Percentiles rank a stretch among this genome's conserved stretches.
Evolutionary conservation across 1,140 invertebrate species (phyloP).

Genomic region (Lepidurus couesii): DNA sequence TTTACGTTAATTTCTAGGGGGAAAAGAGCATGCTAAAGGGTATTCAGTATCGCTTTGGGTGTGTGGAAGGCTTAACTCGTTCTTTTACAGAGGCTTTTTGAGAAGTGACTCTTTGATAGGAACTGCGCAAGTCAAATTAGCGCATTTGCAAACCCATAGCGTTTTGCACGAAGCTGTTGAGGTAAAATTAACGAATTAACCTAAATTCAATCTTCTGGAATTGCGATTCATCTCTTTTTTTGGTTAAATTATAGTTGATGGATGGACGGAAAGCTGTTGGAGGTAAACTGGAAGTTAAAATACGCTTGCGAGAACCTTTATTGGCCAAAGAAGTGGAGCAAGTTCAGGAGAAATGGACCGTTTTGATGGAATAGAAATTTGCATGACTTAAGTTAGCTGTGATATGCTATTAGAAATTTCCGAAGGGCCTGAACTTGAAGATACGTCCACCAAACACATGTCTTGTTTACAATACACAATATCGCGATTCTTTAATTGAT

Average conservation of each 20-base stretch:
- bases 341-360: conserved; percentile 78
- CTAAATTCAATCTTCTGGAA: conserved; percentile 9
- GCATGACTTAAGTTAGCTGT: conserved; percentile 44
- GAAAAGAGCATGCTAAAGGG: neutral
- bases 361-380: conserved; percentile 45
- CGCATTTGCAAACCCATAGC: conserved; percentile 76
- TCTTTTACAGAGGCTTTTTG: conserved; percentile 75
- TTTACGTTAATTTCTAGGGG: conserved; percentile 10
- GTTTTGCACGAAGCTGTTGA: conserved; percentile 84
- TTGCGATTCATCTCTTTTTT: conserved; percentile 32
- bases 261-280: conserved; percentile 80
- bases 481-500: too few species aligned
- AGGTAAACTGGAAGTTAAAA: conserved; percentile 84
- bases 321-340: conserved; percentile 83
- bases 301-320: conserved; percentile 86
- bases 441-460: too few species aligned
- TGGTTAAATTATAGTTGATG: conserved; percentile 61
- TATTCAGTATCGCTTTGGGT: conserved; percentile 15
- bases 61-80: conserved; percentile 32
- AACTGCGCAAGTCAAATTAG: conserved; percentile 73
- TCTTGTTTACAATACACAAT: too few species aligned
- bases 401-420: neutral
- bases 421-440: too few species aligned
- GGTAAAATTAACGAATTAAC: conserved; percentile 61
- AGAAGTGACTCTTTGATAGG: conserved; percentile 78